phyloP scores from a whole-genome alignment of 92 coral and sea anemone genomes.

The Zoanthus sansibaricus region DNA sequence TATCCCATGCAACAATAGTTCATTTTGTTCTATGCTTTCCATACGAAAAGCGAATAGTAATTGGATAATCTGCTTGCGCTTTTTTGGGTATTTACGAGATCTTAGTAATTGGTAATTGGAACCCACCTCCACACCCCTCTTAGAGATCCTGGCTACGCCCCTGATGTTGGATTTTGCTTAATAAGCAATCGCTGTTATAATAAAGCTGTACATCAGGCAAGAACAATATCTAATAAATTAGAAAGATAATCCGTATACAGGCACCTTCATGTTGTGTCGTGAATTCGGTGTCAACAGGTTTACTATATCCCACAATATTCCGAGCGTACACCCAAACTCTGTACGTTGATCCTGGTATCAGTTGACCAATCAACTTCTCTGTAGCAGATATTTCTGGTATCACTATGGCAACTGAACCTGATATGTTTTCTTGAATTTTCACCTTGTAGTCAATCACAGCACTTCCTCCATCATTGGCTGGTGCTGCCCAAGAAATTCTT shows the following conservation, averaged over 20 bases:
- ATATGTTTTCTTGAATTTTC: background rate
- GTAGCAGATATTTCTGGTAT: slow-evolving; percentile 5
- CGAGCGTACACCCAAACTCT: slow-evolving; percentile 3
- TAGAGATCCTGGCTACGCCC: too few relatives aligned
- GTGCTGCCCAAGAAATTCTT: background rate
- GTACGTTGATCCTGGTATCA: slow-evolving; percentile 2
- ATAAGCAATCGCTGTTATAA: background rate
- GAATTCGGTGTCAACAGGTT: background rate
- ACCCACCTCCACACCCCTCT: too few relatives aligned
- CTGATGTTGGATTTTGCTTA: background rate
- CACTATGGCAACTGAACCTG: background rate
- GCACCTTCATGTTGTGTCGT: background rate
- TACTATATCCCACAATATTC: slow-evolving; percentile 14
- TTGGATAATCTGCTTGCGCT: too few relatives aligned
- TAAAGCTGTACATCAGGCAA: background rate
- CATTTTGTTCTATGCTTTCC: too few relatives aligned
- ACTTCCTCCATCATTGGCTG: background rate
- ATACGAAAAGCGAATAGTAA: too few relatives aligned
- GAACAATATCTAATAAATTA: background rate
- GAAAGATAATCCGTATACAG: background rate
- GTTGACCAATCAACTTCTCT: background rate
- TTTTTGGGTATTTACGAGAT: too few relatives aligned
- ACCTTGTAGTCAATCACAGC: background rate
- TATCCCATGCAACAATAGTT: too few relatives aligned
- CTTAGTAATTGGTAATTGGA: too few relatives aligned